These are phyloP conservation scores for Crotalus helleri DNA, from an alignment of 2,113 vertebrate genomes.

Conservation along the genomic window DNA sequence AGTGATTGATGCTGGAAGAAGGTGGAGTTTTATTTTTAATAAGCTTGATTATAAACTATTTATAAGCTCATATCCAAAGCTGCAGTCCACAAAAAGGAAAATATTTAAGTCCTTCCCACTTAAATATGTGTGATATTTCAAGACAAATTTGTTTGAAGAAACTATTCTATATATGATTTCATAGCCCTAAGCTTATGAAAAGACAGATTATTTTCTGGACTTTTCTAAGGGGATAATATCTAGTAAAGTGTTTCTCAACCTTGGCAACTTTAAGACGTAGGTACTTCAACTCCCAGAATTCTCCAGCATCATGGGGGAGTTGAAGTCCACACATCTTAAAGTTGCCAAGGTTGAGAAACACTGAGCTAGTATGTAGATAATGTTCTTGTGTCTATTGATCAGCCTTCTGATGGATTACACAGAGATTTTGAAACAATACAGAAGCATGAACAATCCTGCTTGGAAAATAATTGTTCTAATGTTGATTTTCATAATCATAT, in stretches of 20 bases:
- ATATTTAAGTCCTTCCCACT: background rate
- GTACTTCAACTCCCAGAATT: background rate
- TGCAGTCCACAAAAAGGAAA: background rate
- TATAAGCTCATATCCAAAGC: background rate
- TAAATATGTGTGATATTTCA: background rate
- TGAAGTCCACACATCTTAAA: background rate
- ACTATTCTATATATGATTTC: background rate
- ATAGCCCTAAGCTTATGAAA: background rate
- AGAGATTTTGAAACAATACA: background rate
- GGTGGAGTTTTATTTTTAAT: background rate
- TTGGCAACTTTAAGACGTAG: no score
- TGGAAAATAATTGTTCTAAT: background rate
- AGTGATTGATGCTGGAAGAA: background rate
- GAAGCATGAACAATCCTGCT: background rate
- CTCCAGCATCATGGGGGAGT: background rate
- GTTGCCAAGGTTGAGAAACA: background rate
- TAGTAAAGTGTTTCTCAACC: background rate
- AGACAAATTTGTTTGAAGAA: background rate
- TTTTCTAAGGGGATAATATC: background rate
- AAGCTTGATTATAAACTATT: background rate
- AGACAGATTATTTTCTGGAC: background rate
- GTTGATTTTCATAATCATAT: background rate
- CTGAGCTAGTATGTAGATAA: background rate
- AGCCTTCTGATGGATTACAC: background rate
- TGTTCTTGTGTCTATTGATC: background rate